Evolutionary conservation across 2,113 vertebrate genomes (phyloP).

Genomic region (Electrona antarctica): DNA sequence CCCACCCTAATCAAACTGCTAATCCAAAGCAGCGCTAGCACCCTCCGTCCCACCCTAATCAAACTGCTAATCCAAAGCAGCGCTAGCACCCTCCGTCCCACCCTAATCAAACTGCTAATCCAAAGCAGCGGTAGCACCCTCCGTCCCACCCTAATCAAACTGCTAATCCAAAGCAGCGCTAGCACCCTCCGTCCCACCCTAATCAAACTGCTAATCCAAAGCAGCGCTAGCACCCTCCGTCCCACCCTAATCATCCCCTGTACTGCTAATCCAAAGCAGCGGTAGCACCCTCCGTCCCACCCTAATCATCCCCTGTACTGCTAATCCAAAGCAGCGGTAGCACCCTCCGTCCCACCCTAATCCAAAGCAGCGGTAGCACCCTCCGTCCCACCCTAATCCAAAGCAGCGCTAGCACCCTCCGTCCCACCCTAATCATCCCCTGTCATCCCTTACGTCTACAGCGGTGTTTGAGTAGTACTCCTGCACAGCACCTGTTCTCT

Average conservation of each 20-base stretch:
- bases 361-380: background rate
- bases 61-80: no score
- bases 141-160: background rate
- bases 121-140: no score
- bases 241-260: background rate
- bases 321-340: no score
- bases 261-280: no score
- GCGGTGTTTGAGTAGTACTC: slow-evolving; percentile 33
- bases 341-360: no score
- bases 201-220: no score
- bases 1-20: background rate
- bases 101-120: no score
- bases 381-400: background rate
- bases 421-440: background rate
- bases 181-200: background rate
- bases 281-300: no score
- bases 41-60: background rate
- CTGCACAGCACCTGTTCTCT: slow-evolving; percentile 64
- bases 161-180: no score
- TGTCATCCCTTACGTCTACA: slow-evolving; percentile 4
- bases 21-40: no score
- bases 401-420: background rate
- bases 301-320: no score
- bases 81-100: background rate
- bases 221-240: background rate